Percentiles rank a stretch among this genome's conserved stretches.
phyloP scores from a whole-genome alignment of 2,113 vertebrate species.

The Zosterops borbonicus region DNA sequence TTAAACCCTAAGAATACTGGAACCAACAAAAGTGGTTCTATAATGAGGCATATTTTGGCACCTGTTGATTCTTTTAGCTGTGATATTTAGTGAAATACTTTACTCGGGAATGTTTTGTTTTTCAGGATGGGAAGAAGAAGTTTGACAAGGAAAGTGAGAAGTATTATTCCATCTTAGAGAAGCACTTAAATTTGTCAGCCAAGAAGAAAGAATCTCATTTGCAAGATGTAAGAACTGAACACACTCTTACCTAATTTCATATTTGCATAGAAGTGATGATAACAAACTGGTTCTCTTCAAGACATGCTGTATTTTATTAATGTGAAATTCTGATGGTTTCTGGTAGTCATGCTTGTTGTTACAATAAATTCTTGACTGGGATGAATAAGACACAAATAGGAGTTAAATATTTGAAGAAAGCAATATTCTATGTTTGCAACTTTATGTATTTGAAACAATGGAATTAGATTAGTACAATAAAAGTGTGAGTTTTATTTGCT shows the following conservation, averaged over 20 bases:
- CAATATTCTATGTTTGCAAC: background rate
- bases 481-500: background rate
- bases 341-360: background rate
- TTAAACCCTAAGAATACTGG: background rate
- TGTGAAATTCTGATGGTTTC: background rate
- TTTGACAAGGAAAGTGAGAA: slow-evolving; percentile 96
- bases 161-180: slow-evolving; percentile 93
- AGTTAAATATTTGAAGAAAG: background rate
- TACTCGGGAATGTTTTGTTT: slow-evolving; percentile 30
- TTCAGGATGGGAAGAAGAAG: slow-evolving; percentile 94
- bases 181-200: slow-evolving; percentile 91
- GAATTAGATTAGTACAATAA: background rate
- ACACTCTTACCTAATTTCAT: background rate
- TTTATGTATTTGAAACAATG: background rate
- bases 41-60: background rate
- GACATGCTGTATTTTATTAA: background rate
- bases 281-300: background rate
- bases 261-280: background rate
- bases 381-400: background rate
- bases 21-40: background rate
- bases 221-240: slow-evolving; percentile 84
- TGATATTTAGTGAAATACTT: background rate
- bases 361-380: background rate
- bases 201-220: slow-evolving; percentile 95
- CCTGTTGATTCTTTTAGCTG: background rate